Base-by-base conservation (phyloP, 2,888 invertebrate species). In the Epinotia brunnichana region DNA sequence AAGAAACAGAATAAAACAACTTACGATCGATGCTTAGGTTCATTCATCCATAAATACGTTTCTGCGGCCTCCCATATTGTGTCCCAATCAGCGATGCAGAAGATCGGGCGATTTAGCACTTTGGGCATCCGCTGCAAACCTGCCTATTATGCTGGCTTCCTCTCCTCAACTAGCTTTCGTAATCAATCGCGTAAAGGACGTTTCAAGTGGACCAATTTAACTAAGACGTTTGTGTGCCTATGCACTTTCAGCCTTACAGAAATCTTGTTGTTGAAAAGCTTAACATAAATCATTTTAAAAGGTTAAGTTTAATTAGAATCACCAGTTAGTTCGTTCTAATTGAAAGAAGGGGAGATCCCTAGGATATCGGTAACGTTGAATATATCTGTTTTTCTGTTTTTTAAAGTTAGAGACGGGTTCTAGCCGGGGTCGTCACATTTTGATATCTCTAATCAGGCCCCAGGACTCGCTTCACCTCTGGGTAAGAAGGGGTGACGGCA, bases 101-200 rank as follows among this genome's bases (percentile, higher is more conserved):
- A 79, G 81, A 78, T 72, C 74, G 51, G 59, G 21, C 85, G 81
- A 86, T 87, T 85, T 85, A 85, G 82, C 84, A 86, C 87, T 87
- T 84, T 80, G 77, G 74, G 77, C 83, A 82, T 85, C 86, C 85
- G 85, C 82, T 83, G 85, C 82, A 82, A 77, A 77, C 68, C 64
- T 54, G 69, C 44, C 67, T 66, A 70, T 73, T 69, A 73, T 73
- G 19, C 56, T 56, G 48, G 63, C 63, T 69, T 73, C 73, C 73
- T 73, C 57, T 39, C 41, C 60, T 35, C 39, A 48, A 70, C 56
- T 61, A 48, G 54, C 68, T 68, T 69, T 73, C 73, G 69, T 57
- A 73, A 73, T 57, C 62, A 68, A 56, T 68, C 44, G 64, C 51
- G 29, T 59, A 35, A 53, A 54, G 21, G 44, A 35, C 66, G 10